A percentile compares a stretch with the other conserved stretches of the same genome.
Conservation (phyloP, 2,888 invertebrate genomes). For the Megamerina dolium region DNA sequence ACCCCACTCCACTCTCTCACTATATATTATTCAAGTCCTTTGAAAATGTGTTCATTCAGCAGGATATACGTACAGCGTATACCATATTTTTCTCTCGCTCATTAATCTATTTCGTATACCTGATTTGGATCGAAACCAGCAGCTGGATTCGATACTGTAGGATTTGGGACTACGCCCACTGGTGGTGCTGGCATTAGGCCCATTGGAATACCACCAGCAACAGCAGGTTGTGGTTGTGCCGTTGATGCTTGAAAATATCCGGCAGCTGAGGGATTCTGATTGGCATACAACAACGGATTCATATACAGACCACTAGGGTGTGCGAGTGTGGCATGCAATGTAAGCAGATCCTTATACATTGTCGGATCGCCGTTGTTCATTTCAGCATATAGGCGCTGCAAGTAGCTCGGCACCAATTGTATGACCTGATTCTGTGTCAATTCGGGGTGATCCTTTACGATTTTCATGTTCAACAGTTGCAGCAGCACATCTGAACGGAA, state of each 20-base stretch:
- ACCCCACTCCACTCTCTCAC: too few relatives aligned
- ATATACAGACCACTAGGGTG: slow-evolving; percentile 47
- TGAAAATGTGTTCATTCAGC: too few relatives aligned
- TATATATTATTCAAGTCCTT: too few relatives aligned
- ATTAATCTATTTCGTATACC: slow-evolving; percentile 44
- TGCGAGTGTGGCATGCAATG: slow-evolving; percentile 38
- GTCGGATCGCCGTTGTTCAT: slow-evolving; percentile 50
- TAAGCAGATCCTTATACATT: slow-evolving; percentile 45
- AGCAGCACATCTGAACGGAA: slow-evolving; percentile 48
- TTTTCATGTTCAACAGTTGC: slow-evolving; percentile 47
- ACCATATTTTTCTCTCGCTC: too few relatives aligned
- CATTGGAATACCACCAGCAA: slow-evolving; percentile 9
- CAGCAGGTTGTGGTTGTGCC: slow-evolving; percentile 8
- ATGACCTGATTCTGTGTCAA: slow-evolving; percentile 57
- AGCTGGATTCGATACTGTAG: slow-evolving; percentile 11
- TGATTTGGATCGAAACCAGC: slow-evolving; percentile 37
- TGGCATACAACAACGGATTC: slow-evolving; percentile 45
- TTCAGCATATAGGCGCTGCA: slow-evolving; percentile 55
- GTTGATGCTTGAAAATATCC: slow-evolving; percentile 32
- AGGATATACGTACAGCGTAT: too few relatives aligned
- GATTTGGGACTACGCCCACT: slow-evolving; percentile 9
- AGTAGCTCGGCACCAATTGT: slow-evolving; percentile 56
- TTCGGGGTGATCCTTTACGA: slow-evolving; percentile 61
- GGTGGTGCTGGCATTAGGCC: slow-evolving; percentile 6
- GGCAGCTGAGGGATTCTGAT: slow-evolving; percentile 40